These are phyloP conservation scores for Luperina testacea DNA, from an alignment of 2,888 invertebrate genomes.

Conservation along the genomic window DNA sequence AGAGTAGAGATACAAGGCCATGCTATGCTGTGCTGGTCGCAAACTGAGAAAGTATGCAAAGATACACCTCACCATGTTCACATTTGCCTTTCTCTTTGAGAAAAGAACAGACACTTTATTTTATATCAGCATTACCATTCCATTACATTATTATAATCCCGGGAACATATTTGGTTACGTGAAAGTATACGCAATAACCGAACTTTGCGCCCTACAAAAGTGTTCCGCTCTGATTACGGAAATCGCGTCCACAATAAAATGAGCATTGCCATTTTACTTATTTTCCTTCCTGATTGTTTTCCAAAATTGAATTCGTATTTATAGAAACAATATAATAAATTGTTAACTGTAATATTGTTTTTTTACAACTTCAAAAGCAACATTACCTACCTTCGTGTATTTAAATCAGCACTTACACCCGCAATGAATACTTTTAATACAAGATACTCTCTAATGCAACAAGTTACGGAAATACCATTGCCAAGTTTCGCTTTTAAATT, in stretches of 20 bases:
- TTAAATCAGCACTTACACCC: neutral
- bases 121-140: conserved; percentile 1
- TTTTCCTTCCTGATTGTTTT: conserved; percentile 11
- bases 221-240: conserved; percentile 52
- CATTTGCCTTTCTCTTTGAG: conserved; percentile 14
- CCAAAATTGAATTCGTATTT: conserved; percentile 7
- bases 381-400: no score
- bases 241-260: conserved; percentile 27
- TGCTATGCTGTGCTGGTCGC: neutral
- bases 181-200: conserved; percentile 34
- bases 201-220: conserved; percentile 41
- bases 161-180: conserved; percentile 31
- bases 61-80: neutral
- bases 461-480: conserved; percentile 29
- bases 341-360: neutral
- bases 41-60: conserved; percentile 9
- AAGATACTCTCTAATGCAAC: conserved; percentile 17
- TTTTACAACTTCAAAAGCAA: neutral
- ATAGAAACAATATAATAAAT: neutral
- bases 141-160: conserved; percentile 20
- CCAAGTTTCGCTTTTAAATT: conserved; percentile 42
- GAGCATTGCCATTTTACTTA: conserved; percentile 16
- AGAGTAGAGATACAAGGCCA: no score
- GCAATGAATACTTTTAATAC: neutral
- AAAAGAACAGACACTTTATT: neutral